Conservation (phyloP, 2,797 vertebrate species). For the Tadarida brasiliensis region DNA sequence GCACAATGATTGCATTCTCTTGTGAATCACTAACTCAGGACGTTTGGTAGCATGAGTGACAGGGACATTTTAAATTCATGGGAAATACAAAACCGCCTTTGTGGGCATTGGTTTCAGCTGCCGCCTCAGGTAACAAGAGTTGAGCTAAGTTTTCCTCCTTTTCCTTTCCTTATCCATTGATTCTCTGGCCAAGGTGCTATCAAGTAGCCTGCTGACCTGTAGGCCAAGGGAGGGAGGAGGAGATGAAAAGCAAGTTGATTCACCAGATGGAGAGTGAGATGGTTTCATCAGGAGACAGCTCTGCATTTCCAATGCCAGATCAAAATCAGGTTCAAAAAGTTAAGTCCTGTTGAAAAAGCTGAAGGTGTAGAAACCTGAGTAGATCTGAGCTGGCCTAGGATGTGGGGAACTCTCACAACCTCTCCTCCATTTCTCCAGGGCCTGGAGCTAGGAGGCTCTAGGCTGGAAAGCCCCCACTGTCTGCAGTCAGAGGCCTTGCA, state of each 20-base stretch:
- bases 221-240: conserved; percentile 53
- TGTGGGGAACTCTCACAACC: neutral
- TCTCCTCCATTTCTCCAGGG: neutral
- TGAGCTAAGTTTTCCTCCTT: conserved; percentile 78
- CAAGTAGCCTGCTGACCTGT: conserved; percentile 67
- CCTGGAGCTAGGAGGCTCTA: neutral
- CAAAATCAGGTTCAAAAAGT: conserved; percentile 26
- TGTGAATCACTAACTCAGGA: conserved; percentile 48
- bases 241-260: conserved; percentile 54
- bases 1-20: conserved; percentile 68
- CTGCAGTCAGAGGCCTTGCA: neutral
- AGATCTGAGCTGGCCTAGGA: neutral
- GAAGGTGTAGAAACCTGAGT: accelerated
- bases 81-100: conserved; percentile 82
- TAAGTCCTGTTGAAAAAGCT: conserved; percentile 4
- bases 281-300: neutral
- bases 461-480: neutral
- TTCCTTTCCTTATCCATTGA: conserved; percentile 74
- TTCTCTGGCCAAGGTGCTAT: conserved; percentile 76
- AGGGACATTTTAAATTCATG: conserved; percentile 79
- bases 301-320: conserved; percentile 42
- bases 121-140: conserved; percentile 76
- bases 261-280: conserved; percentile 57
- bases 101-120: conserved; percentile 76
- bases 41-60: conserved; percentile 63